Conservation (phyloP, 2,797 vertebrate species). For the Tachyglossus aculeatus region DNA sequence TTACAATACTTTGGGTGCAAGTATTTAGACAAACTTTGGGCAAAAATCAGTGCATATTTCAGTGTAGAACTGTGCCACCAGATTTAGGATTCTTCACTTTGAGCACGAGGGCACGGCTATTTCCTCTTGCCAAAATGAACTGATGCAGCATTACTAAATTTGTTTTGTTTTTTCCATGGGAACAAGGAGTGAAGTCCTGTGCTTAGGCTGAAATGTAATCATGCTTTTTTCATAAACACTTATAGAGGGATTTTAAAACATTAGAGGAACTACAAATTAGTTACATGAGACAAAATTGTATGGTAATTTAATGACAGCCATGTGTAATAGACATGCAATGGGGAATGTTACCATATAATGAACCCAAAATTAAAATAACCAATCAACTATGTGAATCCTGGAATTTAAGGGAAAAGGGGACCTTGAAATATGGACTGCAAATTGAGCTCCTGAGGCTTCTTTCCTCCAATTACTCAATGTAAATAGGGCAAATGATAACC, state of each 20-base stretch:
- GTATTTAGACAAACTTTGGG: no score
- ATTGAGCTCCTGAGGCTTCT: no score
- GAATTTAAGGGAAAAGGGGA: no score
- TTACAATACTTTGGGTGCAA: not conserved
- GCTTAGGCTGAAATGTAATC: not conserved
- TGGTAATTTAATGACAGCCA: no score
- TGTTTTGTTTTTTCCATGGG: not conserved
- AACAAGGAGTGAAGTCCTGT: not conserved
- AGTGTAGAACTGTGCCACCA: not conserved
- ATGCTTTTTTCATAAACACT: not conserved
- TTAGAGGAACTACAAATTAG: not conserved
- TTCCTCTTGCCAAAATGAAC: not conserved
- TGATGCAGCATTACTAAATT: not conserved
- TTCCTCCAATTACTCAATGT: no score
- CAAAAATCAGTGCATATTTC: constrained; percentile 1
- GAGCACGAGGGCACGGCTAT: not conserved
- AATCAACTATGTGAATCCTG: no score
- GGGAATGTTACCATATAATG: no score
- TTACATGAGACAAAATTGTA: not conserved
- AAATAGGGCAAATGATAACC: no score
- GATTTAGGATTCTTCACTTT: not conserved
- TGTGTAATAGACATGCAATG: no score
- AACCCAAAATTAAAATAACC: no score
- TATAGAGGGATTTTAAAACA: not conserved
- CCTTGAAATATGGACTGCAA: no score